Evolutionary conservation across 2,797 vertebrate species (phyloP).

Genomic region (Neoniphon sammara): DNA sequence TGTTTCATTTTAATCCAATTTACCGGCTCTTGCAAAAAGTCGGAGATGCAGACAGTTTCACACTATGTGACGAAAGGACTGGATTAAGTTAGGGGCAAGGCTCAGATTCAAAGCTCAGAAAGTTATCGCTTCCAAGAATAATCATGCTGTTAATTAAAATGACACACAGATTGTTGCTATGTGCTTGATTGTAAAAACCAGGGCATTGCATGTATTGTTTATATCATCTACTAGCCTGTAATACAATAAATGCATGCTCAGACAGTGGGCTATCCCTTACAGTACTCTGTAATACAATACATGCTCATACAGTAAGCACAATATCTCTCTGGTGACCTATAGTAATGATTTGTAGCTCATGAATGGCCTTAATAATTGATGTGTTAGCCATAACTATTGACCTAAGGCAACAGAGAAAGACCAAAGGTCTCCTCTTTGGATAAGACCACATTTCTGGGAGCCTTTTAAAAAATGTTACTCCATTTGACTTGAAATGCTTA

Average conservation of each 20-base stretch:
- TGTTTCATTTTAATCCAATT: not conserved
- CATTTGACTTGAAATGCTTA: not conserved
- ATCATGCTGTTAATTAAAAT: no score
- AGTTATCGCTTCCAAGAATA: no score
- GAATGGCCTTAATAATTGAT: slow-evolving; percentile 11
- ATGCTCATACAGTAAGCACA: not conserved
- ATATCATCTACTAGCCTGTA: not conserved
- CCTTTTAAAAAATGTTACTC: not conserved
- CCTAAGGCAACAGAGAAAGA: slow-evolving; percentile 16
- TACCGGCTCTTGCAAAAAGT: not conserved
- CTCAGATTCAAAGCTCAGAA: no score
- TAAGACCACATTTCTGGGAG: not conserved
- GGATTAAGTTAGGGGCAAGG: not conserved
- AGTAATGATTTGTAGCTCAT: not conserved
- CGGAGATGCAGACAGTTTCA: not conserved
- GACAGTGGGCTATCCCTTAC: not conserved
- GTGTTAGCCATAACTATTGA: not conserved
- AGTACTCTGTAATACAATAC: not conserved
- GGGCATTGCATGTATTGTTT: not conserved
- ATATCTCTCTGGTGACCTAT: not conserved
- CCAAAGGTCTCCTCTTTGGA: not conserved
- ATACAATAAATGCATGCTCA: not conserved
- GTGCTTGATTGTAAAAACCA: not conserved
- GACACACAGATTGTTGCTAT: not conserved
- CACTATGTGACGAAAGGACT: not conserved